Evolutionary conservation across 1,140 invertebrate genomes (phyloP).

Genomic region (Orchesella cincta): DNA sequence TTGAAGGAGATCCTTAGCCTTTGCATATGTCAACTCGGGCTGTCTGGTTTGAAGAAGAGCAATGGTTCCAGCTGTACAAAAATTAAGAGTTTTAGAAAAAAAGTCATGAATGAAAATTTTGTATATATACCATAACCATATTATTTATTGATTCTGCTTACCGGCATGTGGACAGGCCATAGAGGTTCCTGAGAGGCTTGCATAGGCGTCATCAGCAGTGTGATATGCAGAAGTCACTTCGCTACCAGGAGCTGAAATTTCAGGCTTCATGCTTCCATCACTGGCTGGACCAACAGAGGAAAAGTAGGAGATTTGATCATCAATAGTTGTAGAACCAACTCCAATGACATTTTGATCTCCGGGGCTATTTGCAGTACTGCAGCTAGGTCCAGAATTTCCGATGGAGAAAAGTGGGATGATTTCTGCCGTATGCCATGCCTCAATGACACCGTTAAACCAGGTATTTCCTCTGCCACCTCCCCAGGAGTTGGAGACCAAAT

Average conservation of each 20-base stretch:
- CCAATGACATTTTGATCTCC: constrained; percentile 42
- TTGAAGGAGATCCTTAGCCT: not conserved
- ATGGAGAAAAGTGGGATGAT: constrained; percentile 37
- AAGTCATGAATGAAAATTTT: not conserved
- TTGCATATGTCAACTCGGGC: not conserved
- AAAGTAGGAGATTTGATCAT: constrained; percentile 33
- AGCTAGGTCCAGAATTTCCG: constrained; percentile 33
- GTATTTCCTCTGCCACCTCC: constrained; percentile 22
- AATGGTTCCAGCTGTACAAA: constrained; percentile 16
- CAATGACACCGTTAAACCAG: constrained; percentile 5
- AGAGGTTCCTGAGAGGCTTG: constrained; percentile 31
- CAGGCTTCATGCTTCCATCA: constrained; percentile 32
- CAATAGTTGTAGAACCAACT: constrained; percentile 34
- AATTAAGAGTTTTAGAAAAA: not conserved
- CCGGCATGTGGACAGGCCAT: constrained; percentile 23
- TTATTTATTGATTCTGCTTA: not conserved
- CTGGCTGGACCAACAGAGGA: constrained; percentile 26
- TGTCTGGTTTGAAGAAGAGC: constrained; percentile 13
- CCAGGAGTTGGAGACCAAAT: constrained; percentile 25
- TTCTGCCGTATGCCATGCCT: not conserved
- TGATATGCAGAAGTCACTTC: constrained; percentile 18
- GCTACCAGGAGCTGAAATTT: constrained; percentile 34
- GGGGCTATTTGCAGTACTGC: constrained; percentile 37
- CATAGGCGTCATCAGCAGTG: constrained; percentile 9
- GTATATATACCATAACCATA: not conserved